phyloP scores from a whole-genome alignment of 1,140 invertebrate species.

The Stegodyphus dumicola region DNA sequence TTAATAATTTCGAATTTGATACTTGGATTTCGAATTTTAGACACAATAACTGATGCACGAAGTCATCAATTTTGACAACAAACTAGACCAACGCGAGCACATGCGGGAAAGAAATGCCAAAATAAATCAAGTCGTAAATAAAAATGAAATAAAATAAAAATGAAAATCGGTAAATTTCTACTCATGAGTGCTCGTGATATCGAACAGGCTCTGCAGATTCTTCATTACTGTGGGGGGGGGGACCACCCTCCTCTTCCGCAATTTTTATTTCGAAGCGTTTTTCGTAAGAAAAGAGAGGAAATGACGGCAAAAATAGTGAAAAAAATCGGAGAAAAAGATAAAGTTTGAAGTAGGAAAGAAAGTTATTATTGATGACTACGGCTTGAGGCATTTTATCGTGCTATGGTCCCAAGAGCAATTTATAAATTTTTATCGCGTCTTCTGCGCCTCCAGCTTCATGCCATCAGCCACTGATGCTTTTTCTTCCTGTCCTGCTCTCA shows the following conservation, averaged over 20 bases:
- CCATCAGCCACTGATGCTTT: slow-evolving; percentile 21
- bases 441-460: slow-evolving; percentile 22
- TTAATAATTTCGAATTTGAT: too few relatives aligned
- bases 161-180: slow-evolving; percentile 42
- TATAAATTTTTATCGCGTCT: slow-evolving; percentile 53
- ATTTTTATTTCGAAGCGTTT: slow-evolving; percentile 24
- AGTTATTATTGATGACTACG: slow-evolving; percentile 59
- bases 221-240: slow-evolving; percentile 21
- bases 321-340: slow-evolving; percentile 39
- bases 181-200: slow-evolving; percentile 31
- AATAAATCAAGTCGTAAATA: slow-evolving; percentile 26
- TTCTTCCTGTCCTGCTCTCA: not conserved
- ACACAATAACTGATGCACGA: slow-evolving; percentile 1
- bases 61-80: slow-evolving; percentile 8
- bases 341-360: slow-evolving; percentile 56
- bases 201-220: slow-evolving; percentile 23
- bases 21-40: slow-evolving; percentile 9
- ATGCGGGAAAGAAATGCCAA: not conserved
- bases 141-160: too few relatives aligned
- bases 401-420: slow-evolving; percentile 52
- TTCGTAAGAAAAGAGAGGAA: slow-evolving; percentile 42
- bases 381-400: slow-evolving; percentile 57
- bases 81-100: slow-evolving; percentile 8
- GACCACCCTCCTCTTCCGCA: not conserved
- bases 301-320: slow-evolving; percentile 32